These are phyloP conservation scores for Tonatia bakeri DNA, from an alignment of 2,113 vertebrate genomes.

Conservation along the genomic window DNA sequence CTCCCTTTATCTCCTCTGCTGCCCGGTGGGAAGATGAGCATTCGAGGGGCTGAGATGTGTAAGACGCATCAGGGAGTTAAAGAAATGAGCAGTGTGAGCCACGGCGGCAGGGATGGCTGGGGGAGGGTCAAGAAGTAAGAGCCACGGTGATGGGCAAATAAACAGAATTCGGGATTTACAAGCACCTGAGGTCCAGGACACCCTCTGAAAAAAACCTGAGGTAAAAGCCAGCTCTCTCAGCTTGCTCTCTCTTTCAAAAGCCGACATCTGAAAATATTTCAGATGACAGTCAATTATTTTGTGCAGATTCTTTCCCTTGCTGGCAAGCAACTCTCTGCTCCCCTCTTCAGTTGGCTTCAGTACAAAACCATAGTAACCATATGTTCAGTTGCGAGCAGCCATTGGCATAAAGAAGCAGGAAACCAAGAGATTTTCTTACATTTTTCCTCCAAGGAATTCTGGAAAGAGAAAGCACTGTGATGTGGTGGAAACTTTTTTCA, in stretches of 20 bases:
- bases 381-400: conserved; percentile 12
- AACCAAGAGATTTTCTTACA: conserved; percentile 26
- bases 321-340: background rate
- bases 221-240: background rate
- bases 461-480: conserved; percentile 38
- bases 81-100: background rate
- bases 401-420: conserved; percentile 34
- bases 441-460: conserved; percentile 46
- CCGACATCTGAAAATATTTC: conserved; percentile 62
- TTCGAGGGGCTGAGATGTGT: background rate
- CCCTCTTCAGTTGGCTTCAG: conserved; percentile 16
- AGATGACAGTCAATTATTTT: conserved; percentile 55
- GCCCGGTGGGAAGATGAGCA: background rate
- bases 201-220: background rate
- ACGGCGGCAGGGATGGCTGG: background rate
- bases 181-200: conserved; percentile 9
- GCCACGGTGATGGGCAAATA: background rate
- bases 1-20: conserved; percentile 14
- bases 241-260: conserved; percentile 35
- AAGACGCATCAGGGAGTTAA: background rate
- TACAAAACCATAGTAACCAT: conserved; percentile 42
- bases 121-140: background rate
- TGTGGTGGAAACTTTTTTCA: conserved; percentile 1
- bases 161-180: conserved; percentile 38
- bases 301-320: conserved; percentile 34